phyloP scores from a whole-genome alignment of 2,888 invertebrate genomes.

The Calliopum simillimum region DNA sequence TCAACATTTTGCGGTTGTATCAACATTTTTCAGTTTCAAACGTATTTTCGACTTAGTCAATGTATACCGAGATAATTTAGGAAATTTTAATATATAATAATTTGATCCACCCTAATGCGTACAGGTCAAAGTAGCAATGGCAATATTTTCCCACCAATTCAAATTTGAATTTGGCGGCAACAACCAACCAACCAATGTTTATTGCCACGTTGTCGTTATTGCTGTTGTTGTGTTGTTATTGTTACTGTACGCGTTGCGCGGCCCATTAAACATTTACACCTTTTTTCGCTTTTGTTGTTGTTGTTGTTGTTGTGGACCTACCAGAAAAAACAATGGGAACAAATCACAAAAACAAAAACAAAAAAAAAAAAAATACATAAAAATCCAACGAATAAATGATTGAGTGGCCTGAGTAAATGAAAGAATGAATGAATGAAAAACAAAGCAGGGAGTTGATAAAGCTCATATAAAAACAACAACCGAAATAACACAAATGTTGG shows the following conservation, averaged over 20 bases:
- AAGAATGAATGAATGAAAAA: not conserved
- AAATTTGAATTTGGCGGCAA: no score
- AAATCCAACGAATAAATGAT: not conserved
- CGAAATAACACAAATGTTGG: not conserved
- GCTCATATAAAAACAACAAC: slow-evolving; percentile 11
- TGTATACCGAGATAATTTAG: no score
- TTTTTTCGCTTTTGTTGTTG: not conserved
- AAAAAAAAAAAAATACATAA: not conserved
- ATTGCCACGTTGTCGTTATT: no score
- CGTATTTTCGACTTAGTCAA: no score
- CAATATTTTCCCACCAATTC: no score
- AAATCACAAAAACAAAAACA: not conserved
- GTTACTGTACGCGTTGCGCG: not conserved
- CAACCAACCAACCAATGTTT: no score
- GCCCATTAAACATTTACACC: slow-evolving; percentile 12
- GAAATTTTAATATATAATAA: no score
- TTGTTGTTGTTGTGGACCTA: not conserved
- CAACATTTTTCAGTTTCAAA: no score
- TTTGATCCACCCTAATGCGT: no score
- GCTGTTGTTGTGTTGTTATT: not conserved
- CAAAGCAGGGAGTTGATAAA: not conserved
- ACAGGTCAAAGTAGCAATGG: no score
- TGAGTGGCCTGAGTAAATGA: no score
- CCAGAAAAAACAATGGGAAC: not conserved
- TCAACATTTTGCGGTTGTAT: no score